Base-by-base conservation (phyloP, 2,797 vertebrate species). In the Gobio occitaniae region DNA sequence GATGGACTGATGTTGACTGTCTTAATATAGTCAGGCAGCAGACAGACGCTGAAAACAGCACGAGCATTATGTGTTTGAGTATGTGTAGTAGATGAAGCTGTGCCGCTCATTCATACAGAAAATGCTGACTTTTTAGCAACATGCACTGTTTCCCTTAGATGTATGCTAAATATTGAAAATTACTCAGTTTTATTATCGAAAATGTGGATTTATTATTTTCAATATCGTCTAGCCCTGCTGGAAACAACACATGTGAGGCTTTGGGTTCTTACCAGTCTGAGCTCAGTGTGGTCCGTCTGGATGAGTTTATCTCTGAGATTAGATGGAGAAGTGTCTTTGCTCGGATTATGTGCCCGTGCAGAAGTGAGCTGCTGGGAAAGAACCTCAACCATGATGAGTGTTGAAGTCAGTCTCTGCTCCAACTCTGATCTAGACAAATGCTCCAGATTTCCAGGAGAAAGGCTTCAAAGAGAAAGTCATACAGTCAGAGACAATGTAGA, bases 321-420 rank as follows among this genome's bases (percentile, higher is more conserved):
- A 0, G 96, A 96, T 0, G 94, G 95, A 36, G 93, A 92, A 11
- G 90, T 70, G 0, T 86, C 72, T 3, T 90, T 44, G 21, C 16
- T 29, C 0, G 2, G 16, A 54, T 59, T 36, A 7, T 86, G 93
- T 50, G 44, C 86, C 68, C 94, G 86, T 68, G 94, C 95, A 90
- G 93, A 93, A 47, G 90, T 70, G 80, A 98, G 89, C 91, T 97
- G 97, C 86, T 93, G 94, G 1, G 95, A 94, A 32, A 99, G 95
- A 50, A 94, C 95, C 89, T 99, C 97, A 17, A 97, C 94, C 94
- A 98, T 95, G 90, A 97, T 94, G 80, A 97, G 96, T 75, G 95
- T 95, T 32, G 95, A 97, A 90, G 94, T 94, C 87, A 99, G 89
- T 48, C 96, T 94, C 89, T 94, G 95, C 90, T 98, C 96, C 85